Evolutionary conservation across 2,797 vertebrate species (phyloP).

Genomic region (Knipowitschia caucasica): DNA sequence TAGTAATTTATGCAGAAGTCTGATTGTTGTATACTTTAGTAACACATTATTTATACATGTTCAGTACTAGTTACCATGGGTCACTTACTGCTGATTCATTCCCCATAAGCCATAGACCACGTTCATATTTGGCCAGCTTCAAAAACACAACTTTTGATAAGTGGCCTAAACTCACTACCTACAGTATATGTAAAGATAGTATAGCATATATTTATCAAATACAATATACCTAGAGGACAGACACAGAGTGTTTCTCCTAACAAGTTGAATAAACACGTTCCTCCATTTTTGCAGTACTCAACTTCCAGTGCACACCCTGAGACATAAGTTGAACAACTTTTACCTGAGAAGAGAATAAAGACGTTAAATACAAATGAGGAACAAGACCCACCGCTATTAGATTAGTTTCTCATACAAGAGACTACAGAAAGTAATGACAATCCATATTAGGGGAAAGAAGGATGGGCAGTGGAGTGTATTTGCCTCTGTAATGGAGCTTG

Average conservation of each 20-base stretch:
- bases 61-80: background rate
- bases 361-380: constrained; percentile 10
- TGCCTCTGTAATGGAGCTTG: constrained; percentile 23
- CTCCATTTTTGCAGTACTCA: constrained; percentile 74
- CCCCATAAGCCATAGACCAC: background rate
- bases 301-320: constrained; percentile 65
- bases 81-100: background rate
- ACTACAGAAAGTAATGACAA: constrained; percentile 19
- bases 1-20: background rate
- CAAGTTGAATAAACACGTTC: constrained; percentile 60
- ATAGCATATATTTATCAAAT: background rate
- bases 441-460: constrained; percentile 9
- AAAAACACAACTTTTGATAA: background rate
- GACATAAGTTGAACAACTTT: constrained; percentile 76
- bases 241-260: constrained; percentile 62
- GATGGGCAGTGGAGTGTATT: constrained; percentile 1
- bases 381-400: constrained; percentile 9
- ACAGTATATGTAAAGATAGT: background rate
- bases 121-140: background rate
- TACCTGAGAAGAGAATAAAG: constrained; percentile 64
- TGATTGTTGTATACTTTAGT: background rate
- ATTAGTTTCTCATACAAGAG: constrained; percentile 18
- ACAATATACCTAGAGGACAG: constrained; percentile 69
- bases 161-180: background rate
- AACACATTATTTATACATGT: background rate